Evolutionary conservation across 64 coral and sea anemone species (phyloP).

Genomic region (Actinia equina): DNA sequence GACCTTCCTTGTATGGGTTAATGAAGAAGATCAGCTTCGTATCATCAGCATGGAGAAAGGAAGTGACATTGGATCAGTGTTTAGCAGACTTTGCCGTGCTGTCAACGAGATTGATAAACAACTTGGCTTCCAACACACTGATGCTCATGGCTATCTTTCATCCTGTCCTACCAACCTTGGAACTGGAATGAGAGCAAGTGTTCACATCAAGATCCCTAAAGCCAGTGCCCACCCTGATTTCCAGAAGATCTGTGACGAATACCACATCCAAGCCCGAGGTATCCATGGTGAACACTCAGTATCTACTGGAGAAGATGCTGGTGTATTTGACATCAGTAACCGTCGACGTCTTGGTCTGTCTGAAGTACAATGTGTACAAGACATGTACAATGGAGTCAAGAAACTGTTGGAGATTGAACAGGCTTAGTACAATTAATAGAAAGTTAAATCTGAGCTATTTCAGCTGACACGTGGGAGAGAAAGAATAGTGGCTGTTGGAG

Average conservation of each 20-base stretch:
- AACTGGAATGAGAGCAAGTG: constrained; percentile 89
- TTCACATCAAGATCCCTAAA: constrained; percentile 91
- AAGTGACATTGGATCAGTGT: constrained; percentile 85
- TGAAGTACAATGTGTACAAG: constrained; percentile 19
- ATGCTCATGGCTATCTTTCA: constrained; percentile 70
- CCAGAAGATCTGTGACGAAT: constrained; percentile 78
- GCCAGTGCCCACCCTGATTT: constrained; percentile 71
- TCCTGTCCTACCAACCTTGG: constrained; percentile 90
- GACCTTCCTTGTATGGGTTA: constrained; percentile 94
- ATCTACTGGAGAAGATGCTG: constrained; percentile 53
- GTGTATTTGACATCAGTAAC: constrained; percentile 68
- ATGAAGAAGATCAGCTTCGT: constrained; percentile 93
- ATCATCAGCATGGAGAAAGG: constrained; percentile 95
- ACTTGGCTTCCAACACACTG: constrained; percentile 70
- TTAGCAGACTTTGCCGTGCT: constrained; percentile 60
- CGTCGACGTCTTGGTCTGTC: constrained; percentile 41
- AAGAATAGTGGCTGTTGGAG: too few species aligned
- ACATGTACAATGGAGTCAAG: constrained; percentile 81
- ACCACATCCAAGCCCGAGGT: constrained; percentile 73
- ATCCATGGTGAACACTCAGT: constrained; percentile 72
- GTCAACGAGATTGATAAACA: constrained; percentile 86
- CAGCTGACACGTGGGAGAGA: too few species aligned
- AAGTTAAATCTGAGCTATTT: too few species aligned
- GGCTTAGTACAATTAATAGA: neutral
- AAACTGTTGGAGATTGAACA: constrained; percentile 52